A percentile compares a stretch with the other conserved stretches of the same genome.
Evolutionary conservation across 2,797 vertebrate species (phyloP).

Genomic region (Kryptopterus vitreolus): DNA sequence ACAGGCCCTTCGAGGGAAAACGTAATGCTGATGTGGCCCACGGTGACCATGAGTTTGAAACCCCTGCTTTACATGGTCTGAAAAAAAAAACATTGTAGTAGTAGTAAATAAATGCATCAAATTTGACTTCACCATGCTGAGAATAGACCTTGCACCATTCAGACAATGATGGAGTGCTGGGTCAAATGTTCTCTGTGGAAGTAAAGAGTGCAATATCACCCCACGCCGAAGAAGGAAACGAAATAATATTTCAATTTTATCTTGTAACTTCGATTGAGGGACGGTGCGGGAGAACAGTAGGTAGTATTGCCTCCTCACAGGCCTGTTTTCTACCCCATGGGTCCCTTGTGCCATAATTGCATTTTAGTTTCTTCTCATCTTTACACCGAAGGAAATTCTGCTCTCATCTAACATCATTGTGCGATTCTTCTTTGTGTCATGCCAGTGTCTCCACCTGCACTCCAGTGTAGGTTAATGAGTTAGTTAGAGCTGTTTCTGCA

Average conservation of each 20-base stretch:
- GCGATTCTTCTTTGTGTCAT: not conserved
- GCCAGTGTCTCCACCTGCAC: slow-evolving; percentile 16
- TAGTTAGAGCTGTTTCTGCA: slow-evolving; percentile 13
- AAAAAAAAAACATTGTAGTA: not conserved
- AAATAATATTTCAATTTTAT: not conserved
- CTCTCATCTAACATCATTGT: not conserved
- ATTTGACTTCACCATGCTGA: not conserved
- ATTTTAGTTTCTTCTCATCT: too few species aligned
- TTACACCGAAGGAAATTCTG: too few species aligned
- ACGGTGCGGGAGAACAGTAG: not conserved
- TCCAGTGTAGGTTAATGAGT: slow-evolving; percentile 12
- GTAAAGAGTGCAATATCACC: not conserved
- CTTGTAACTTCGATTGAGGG: not conserved
- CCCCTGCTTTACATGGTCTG: too few species aligned
- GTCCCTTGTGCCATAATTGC: too few species aligned
- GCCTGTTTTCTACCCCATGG: not conserved
- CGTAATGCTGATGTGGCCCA: too few species aligned
- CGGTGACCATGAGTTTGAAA: too few species aligned
- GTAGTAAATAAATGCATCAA: not conserved
- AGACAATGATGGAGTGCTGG: not conserved
- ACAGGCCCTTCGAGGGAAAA: too few species aligned
- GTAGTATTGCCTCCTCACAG: not conserved
- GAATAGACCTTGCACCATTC: not conserved
- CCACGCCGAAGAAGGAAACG: not conserved
- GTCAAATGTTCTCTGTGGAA: not conserved